Evolutionary conservation across 2,113 vertebrate genomes (phyloP), one percentile per base, ranked within the genome.

Genomic region (Lagopus leucura): DNA sequence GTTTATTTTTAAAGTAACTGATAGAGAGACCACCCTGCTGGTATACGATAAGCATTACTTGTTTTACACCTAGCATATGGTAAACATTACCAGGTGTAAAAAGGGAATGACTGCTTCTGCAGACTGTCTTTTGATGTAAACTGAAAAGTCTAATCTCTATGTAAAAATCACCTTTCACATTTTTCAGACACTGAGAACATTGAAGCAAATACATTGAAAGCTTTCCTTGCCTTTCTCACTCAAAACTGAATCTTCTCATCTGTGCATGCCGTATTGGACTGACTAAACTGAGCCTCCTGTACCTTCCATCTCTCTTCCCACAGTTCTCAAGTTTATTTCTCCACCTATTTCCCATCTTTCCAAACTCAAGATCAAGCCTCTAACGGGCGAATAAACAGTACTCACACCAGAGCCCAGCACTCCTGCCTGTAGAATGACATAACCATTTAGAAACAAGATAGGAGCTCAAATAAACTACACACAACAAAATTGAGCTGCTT

Each of bases 221-320:
- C 30, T 79, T 79, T 69, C 67, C 50, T 63, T 58, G 54, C 21
- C 8, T 8, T 60, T 69, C 63, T 74, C 47, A 71, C 38, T n/a
- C 47, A 85, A 74, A 81, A 86, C 8, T 81, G 47, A 45, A 55
- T n/a, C 74, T 65, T 84, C 61, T 78, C 1, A 2, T 47, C 40
- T 70, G 20, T 40, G 73, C 20, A 70, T 21, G 24, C 61, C 69
- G 11, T 27, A 52, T 70, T 94, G 74, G 60, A 70, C 27, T 69
- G 24, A 27, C 65, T 55, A 42, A 0, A 0, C 12, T 77, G 55
- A 69, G 38, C 10, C 38, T 63, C 27, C 48, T 18, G 22, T 4
- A 14, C 27, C 71, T 79, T 67, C 64, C 21, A 10, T 36, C 27
- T 80, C 48, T 67, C 64, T 82, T 36, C 32, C 22, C 32, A 65